Conservation (phyloP, 2,888 invertebrate species). For the Kryphioiulus occultus region DNA sequence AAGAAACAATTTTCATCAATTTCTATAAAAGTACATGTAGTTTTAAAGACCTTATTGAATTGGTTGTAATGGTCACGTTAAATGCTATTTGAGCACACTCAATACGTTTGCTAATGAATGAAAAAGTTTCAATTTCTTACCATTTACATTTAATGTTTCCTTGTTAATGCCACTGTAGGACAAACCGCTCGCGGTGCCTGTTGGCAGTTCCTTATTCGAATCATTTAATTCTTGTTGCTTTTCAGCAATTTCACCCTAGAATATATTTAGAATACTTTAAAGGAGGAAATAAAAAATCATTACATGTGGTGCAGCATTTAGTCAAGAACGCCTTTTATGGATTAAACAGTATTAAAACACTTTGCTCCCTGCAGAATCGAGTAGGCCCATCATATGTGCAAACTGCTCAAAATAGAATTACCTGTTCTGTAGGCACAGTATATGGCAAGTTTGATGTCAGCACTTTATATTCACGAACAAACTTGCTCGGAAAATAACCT, state of each 20-base stretch:
- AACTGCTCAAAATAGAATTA: not conserved
- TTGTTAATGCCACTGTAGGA: not conserved
- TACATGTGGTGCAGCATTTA: no score
- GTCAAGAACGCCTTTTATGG: no score
- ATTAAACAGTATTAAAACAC: no score
- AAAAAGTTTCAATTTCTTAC: no score
- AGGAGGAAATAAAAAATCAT: not conserved
- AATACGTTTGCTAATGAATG: no score
- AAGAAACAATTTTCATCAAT: no score
- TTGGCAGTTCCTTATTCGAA: not conserved
- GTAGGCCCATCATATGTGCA: no score
- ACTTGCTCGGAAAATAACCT: slow-evolving; percentile 72
- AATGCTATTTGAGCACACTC: not conserved
- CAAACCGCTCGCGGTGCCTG: not conserved
- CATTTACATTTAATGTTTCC: not conserved
- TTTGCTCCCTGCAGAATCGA: no score
- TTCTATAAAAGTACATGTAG: no score
- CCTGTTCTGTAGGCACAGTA: slow-evolving; percentile 43
- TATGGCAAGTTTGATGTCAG: slow-evolving; percentile 39
- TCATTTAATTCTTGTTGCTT: not conserved
- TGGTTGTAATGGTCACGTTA: no score
- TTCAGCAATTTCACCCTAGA: not conserved
- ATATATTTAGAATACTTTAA: not conserved
- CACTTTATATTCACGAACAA: slow-evolving; percentile 71
- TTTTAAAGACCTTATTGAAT: no score